Conservation (phyloP, 2,113 vertebrate species). For the Probosciger aterrimus region DNA sequence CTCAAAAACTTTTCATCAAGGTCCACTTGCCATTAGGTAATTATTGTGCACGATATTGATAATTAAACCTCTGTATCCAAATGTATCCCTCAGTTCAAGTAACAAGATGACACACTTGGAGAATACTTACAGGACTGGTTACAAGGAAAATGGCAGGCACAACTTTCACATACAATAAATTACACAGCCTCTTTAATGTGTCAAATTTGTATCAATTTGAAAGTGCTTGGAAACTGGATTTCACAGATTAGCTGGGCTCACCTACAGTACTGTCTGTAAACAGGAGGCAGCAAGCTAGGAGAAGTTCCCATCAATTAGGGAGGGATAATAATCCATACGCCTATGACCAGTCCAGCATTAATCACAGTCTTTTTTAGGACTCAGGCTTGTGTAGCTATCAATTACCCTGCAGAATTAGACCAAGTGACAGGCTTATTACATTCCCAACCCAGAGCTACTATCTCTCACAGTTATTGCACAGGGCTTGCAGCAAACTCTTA, state of each 20-base stretch:
- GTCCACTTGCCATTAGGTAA: neutral
- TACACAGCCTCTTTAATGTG: neutral
- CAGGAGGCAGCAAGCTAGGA: neutral
- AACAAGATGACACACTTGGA: too few relatives aligned
- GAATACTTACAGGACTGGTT: neutral
- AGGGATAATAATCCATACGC: rapidly evolving
- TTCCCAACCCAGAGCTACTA: neutral
- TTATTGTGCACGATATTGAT: rapidly evolving
- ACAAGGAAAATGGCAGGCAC: rapidly evolving
- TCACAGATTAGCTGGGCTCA: neutral
- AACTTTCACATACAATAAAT: too few relatives aligned
- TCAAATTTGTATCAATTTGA: neutral
- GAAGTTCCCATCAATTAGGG: rapidly evolving
- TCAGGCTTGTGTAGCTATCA: rapidly evolving
- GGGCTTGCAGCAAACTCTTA: rapidly evolving
- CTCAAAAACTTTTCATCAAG: neutral
- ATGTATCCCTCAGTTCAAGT: neutral
- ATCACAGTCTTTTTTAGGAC: neutral
- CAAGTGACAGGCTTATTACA: neutral
- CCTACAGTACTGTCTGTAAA: neutral
- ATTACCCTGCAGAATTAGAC: neutral
- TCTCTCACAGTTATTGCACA: neutral
- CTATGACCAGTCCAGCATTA: neutral
- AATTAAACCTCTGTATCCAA: too few relatives aligned
- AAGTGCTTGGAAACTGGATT: neutral